These are phyloP conservation scores for Nasonia giraulti DNA, from an alignment of 1,140 invertebrate genomes.

Conservation along the genomic window DNA sequence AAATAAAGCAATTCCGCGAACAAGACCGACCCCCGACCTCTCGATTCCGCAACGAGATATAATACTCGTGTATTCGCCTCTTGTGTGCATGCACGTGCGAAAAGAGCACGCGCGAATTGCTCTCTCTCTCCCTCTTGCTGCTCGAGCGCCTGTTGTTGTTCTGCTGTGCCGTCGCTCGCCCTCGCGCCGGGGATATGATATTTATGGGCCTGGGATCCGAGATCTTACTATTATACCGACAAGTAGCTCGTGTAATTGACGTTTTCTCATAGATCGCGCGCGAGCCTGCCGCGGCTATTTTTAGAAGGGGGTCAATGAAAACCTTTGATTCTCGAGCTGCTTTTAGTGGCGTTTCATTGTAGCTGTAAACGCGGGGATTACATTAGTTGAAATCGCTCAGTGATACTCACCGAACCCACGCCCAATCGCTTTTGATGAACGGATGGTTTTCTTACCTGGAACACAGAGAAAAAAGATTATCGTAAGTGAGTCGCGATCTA, in stretches of 20 bases:
- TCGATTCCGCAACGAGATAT: conserved; percentile 9
- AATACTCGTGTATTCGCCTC: not conserved
- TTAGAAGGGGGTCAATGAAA: conserved; percentile 26
- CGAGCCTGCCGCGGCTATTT: not conserved
- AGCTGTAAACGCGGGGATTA: not conserved
- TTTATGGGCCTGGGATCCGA: conserved; percentile 24
- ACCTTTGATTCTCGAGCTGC: not conserved
- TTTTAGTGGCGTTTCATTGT: not conserved
- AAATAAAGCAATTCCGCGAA: conserved; percentile 70
- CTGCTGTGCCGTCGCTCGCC: not conserved
- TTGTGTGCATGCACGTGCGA: not conserved
- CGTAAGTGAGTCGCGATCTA: not conserved
- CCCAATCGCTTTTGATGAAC: not conserved
- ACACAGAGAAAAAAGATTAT: not conserved
- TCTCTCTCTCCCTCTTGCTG: not conserved
- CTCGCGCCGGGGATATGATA: not conserved
- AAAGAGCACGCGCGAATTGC: not conserved
- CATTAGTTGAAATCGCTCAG: no score
- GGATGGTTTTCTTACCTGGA: not conserved
- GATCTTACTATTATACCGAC: conserved; percentile 32
- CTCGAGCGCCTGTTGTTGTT: not conserved
- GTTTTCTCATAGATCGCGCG: conserved; percentile 19
- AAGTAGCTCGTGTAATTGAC: conserved; percentile 41
- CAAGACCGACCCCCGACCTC: conserved; percentile 57
- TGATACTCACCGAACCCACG: no score